Percentiles rank a stretch among this genome's conserved stretches.
These are phyloP conservation scores for Aphidius ervi DNA, from an alignment of 1,140 invertebrate species.

Conservation along the genomic window DNA sequence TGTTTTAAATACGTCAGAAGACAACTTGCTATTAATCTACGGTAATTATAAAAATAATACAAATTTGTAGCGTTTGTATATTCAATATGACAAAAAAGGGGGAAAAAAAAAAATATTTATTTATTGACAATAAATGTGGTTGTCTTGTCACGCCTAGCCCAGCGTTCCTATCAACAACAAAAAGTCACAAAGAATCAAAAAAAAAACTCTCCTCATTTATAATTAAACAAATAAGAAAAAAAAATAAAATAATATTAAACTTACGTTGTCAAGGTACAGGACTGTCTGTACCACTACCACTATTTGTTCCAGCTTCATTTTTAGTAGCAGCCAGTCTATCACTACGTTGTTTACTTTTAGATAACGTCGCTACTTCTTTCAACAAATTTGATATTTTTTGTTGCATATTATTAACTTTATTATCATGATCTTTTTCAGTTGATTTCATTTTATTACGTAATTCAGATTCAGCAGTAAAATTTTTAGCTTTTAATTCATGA, in stretches of 20 bases:
- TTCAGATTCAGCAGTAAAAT: slow-evolving; percentile 83
- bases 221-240: background rate
- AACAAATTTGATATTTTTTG: slow-evolving; percentile 71
- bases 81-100: slow-evolving; percentile 6
- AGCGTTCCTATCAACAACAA: no score
- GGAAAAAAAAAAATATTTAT: no score
- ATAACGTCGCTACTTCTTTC: slow-evolving; percentile 80
- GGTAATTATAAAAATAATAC: slow-evolving; percentile 53
- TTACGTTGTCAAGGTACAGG: slow-evolving; percentile 56
- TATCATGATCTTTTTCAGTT: slow-evolving; percentile 75
- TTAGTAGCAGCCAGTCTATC: slow-evolving; percentile 51
- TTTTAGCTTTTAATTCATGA: slow-evolving; percentile 87
- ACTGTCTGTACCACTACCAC: slow-evolving; percentile 73
- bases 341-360: slow-evolving; percentile 72
- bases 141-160: no score
- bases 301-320: slow-evolving; percentile 60
- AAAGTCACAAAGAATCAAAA: background rate
- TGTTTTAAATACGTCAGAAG: background rate
- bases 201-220: slow-evolving; percentile 11
- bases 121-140: no score
- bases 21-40: slow-evolving; percentile 22
- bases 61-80: slow-evolving; percentile 35
- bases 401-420: slow-evolving; percentile 74
- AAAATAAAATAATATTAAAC: slow-evolving; percentile 14
- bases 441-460: slow-evolving; percentile 79